These are phyloP conservation scores for Biston stratarius DNA, from an alignment of 2,888 invertebrate species.

Conservation along the genomic window DNA sequence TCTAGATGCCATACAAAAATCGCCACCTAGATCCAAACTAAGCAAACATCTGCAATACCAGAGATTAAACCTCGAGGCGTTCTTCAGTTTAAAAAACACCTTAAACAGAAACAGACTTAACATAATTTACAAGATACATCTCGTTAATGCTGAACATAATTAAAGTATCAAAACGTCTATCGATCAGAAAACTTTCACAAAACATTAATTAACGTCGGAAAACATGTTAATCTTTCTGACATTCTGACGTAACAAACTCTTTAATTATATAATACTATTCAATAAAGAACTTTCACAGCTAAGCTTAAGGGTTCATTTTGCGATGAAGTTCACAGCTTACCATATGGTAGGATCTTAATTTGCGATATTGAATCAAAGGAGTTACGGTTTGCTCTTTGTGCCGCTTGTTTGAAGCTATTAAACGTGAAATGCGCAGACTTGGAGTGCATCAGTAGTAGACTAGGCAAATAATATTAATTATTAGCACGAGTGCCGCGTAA, in stretches of 20 bases:
- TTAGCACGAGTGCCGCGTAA: neutral
- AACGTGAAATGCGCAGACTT: conserved; percentile 30
- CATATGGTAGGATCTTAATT: conserved; percentile 43
- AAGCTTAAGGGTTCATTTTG: conserved; percentile 5
- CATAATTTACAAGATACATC: neutral
- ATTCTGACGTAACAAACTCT: conserved; percentile 23
- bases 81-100: too few relatives aligned
- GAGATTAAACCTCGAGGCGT: too few relatives aligned
- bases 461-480: neutral
- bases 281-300: conserved; percentile 7
- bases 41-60: neutral
- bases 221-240: conserved; percentile 36
- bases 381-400: conserved; percentile 44
- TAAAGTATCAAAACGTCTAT: conserved; percentile 15
- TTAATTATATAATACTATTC: neutral
- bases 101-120: too few relatives aligned
- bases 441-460: conserved; percentile 3
- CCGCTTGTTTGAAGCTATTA: conserved; percentile 41
- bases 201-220: conserved; percentile 32
- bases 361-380: conserved; percentile 48
- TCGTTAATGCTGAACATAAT: conserved; percentile 10
- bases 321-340: conserved; percentile 2
- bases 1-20: neutral
- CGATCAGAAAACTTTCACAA: conserved; percentile 34
- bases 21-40: neutral